Evolutionary conservation across 1,140 invertebrate species (phyloP).

Genomic region (Nasonia longicornis): DNA sequence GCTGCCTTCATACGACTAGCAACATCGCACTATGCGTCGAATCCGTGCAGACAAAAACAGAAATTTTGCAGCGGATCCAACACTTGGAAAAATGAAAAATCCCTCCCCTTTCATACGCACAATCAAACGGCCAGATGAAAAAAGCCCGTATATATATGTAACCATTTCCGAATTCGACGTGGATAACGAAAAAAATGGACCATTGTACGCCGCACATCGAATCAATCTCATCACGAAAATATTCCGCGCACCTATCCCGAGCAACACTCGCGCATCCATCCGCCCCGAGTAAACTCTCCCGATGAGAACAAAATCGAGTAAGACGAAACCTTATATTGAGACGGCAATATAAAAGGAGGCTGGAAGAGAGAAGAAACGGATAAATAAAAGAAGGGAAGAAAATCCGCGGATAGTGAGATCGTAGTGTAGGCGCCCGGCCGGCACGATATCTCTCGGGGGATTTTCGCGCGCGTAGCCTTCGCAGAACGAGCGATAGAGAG

Average conservation of each 20-base stretch:
- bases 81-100: not conserved
- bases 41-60: too few species aligned
- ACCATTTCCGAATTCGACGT: not conserved
- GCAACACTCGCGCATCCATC: not conserved
- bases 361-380: not conserved
- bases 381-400: constrained; percentile 24
- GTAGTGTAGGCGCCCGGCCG: not conserved
- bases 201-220: not conserved
- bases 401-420: constrained; percentile 25
- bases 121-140: constrained; percentile 19
- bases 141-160: not conserved
- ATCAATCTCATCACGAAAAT: constrained; percentile 24
- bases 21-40: not conserved
- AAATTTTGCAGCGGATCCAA: not conserved
- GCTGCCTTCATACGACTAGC: not conserved
- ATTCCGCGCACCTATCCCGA: not conserved
- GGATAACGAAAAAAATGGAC: constrained; percentile 6
- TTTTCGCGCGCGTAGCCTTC: constrained; percentile 7
- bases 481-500: not conserved
- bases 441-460: constrained; percentile 12
- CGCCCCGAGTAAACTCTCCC: not conserved
- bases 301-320: constrained; percentile 13
- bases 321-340: not conserved
- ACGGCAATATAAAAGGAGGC: not conserved
- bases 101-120: not conserved